Conservation (phyloP, 1,140 invertebrate species). For the Portunus trituberculatus region DNA sequence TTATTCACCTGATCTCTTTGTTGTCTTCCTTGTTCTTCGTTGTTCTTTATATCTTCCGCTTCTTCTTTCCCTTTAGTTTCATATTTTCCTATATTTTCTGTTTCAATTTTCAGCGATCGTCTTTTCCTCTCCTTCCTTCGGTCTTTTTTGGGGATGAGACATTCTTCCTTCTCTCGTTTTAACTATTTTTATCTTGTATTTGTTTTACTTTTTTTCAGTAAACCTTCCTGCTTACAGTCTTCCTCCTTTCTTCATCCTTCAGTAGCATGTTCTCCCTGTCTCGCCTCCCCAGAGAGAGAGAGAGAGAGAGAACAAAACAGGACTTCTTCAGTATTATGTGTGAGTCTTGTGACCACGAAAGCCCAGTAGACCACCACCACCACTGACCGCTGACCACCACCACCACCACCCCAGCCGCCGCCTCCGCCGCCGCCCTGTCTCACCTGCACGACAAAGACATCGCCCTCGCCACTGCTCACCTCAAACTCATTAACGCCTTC, state of each 20-base stretch:
- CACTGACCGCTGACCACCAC: not conserved
- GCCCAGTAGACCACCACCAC: not conserved
- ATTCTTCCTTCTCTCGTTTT: not conserved
- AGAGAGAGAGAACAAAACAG: not conserved
- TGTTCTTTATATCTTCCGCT: not conserved
- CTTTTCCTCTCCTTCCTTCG: not conserved
- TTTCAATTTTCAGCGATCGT: not conserved
- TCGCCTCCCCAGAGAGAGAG: not conserved
- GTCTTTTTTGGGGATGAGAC: not conserved
- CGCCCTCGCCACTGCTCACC: not conserved
- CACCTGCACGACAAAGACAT: not conserved
- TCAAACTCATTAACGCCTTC: no score
- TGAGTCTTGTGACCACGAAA: no score
- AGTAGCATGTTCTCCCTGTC: not conserved
- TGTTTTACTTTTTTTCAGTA: no score
- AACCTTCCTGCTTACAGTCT: not conserved
- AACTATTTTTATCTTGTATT: no score
- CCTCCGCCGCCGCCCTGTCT: not conserved
- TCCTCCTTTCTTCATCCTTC: not conserved
- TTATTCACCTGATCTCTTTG: no score
- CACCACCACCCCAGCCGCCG: constrained; percentile 3
- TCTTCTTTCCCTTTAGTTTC: not conserved
- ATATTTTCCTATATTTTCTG: not conserved
- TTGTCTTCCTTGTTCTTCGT: not conserved
- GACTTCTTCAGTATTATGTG: not conserved